Conservation (phyloP, 2,888 invertebrate genomes). For the Mimas tiliae region DNA sequence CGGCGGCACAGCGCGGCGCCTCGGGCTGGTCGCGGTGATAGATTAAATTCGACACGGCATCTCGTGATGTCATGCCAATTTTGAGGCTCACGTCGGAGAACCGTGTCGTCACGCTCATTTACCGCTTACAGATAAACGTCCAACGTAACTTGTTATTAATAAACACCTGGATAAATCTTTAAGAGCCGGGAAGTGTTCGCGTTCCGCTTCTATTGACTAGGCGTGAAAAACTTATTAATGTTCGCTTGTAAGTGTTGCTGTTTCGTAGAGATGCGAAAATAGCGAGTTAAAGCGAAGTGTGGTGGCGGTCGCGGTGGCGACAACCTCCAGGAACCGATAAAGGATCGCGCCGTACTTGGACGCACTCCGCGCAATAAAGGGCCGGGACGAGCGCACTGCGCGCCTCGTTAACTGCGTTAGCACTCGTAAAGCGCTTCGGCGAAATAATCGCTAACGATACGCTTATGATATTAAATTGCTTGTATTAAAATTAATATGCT, state of each 20-base stretch:
- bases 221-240: conserved; percentile 68
- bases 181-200: conserved; percentile 21
- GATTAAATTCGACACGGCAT: conserved; percentile 83
- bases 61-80: conserved; percentile 83
- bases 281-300: conserved; percentile 75
- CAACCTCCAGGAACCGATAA: conserved; percentile 80
- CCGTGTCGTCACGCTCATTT: conserved; percentile 75
- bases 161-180: conserved; percentile 48
- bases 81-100: conserved; percentile 60
- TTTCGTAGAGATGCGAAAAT: conserved; percentile 76
- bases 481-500: conserved; percentile 11
- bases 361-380: conserved; percentile 63
- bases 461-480: conserved; percentile 22
- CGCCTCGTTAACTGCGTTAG: conserved; percentile 75
- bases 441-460: conserved; percentile 62
- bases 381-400: conserved; percentile 56
- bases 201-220: conserved; percentile 54
- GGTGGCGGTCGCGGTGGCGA: conserved; percentile 56
- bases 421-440: conserved; percentile 76
- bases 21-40: conserved; percentile 74
- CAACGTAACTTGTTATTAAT: conserved; percentile 58
- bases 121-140: conserved; percentile 49
- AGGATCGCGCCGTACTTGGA: conserved; percentile 53
- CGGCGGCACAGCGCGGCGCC: conserved; percentile 81
- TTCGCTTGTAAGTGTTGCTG: conserved; percentile 50